Base-by-base conservation (phyloP, 2,113 vertebrate species). In the Oriolus oriolus region DNA sequence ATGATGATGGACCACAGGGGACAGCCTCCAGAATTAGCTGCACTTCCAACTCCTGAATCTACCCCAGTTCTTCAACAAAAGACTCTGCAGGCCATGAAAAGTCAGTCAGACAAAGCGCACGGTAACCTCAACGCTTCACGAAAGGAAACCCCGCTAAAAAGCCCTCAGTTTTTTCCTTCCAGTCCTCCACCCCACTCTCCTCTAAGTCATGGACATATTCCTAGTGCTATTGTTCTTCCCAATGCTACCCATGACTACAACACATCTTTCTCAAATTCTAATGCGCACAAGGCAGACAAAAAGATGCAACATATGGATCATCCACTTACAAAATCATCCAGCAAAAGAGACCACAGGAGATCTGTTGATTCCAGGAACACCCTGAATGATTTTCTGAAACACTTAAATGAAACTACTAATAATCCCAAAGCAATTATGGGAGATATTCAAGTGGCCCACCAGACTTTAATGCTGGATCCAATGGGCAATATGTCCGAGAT, bases 41-140 rank as follows among this genome's bases (percentile, higher is more conserved):
- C 99, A 0, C 98, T 99, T 83, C 99, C 99, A 1, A 99, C 99
- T 1, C 99, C 99, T 0, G 99, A 99, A 91, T 99, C 99, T 9
- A 99, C 99, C 0, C 99, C 99, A 0, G 99, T 99, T 63, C 98
- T 99, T 73, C 99, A 99, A 44, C 99, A 99, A 89, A 99, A 99
- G 97, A 98, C 98, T 49, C 97, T 99, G 79, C 99, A 99, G 97
- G 98, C 99, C 37, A 98, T 99, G 97, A 99, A 99, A 60, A 99
- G 98, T 95, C 99, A 99, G 92, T 98, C 99, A 60, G 99, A 99
- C 91, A 98, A 99, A 96, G 97, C 96, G 1, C 99, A 99, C 0
- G 61, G 98, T 59, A 99, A 99, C 91, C 97, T 98, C 65, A 98
- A 98, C 11, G 97, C 98, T 71, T 98, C 98, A 9, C 98, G 97